Evolutionary conservation across 92 coral and sea anemone genomes (phyloP).

Genomic region (Zoanthus solanderi): DNA sequence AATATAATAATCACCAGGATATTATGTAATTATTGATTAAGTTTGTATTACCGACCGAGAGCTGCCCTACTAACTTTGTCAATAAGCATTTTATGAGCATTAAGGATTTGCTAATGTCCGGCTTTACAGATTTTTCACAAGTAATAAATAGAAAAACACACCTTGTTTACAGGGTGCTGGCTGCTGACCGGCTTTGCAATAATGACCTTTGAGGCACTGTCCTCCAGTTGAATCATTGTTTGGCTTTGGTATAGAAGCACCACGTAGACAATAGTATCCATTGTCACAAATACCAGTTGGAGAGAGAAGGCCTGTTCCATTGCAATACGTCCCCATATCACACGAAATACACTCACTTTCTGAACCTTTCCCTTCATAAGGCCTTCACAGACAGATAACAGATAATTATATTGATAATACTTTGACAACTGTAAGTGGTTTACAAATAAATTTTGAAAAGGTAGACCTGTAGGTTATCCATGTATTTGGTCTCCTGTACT

Average conservation of each 20-base stretch:
- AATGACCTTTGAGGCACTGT: conserved; percentile 82
- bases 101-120: not conserved
- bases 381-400: conserved; percentile 46
- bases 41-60: no score
- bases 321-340: conserved; percentile 90
- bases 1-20: no score
- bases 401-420: not conserved
- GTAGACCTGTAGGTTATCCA: no score
- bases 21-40: no score
- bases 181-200: conserved; percentile 79
- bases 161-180: conserved; percentile 82
- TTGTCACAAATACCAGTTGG: conserved; percentile 72
- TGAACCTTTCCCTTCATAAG: conserved; percentile 61
- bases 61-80: no score
- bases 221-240: conserved; percentile 96
- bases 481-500: no score
- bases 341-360: conserved; percentile 70
- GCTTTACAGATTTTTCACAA: not conserved
- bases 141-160: conserved; percentile 14
- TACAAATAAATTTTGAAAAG: no score
- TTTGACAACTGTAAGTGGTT: not conserved
- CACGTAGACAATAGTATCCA: conserved; percentile 85
- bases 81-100: no score
- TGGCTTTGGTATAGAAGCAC: conserved; percentile 82
- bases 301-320: conserved; percentile 70